A percentile compares a stretch with the other conserved stretches of the same genome.
phyloP scores from a whole-genome alignment of 2,797 vertebrate genomes.

The Oreochromis grahami region DNA sequence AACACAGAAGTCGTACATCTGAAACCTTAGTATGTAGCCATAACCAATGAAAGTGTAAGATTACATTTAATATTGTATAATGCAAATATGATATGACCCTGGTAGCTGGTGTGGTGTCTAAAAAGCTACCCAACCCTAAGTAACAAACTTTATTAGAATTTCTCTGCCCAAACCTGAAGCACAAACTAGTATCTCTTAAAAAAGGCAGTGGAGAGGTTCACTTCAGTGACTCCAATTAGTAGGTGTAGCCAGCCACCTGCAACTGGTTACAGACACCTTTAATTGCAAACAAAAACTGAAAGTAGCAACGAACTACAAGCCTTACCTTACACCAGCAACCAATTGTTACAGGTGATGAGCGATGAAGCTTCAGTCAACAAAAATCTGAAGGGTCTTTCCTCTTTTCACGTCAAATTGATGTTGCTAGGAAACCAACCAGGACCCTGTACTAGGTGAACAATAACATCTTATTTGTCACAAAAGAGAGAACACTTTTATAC shows the following conservation, averaged over 20 bases:
- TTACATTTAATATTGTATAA: neutral
- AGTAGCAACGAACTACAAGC: neutral
- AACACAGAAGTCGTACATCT: neutral
- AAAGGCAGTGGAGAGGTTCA: neutral
- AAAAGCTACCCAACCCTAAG: neutral
- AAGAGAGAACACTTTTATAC: neutral
- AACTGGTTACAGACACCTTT: neutral
- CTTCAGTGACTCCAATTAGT: neutral
- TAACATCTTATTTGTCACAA: rapidly evolving
- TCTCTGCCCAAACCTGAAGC: neutral
- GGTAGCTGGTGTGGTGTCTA: neutral
- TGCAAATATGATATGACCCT: neutral
- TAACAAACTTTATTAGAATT: neutral
- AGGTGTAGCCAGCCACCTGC: rapidly evolving
- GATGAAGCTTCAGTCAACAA: neutral
- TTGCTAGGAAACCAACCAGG: neutral
- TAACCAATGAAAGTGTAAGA: neutral
- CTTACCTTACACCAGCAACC: neutral
- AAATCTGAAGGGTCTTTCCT: neutral
- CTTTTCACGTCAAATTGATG: neutral
- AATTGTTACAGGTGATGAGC: rapidly evolving
- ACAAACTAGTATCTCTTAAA: neutral
- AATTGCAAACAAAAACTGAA: neutral
- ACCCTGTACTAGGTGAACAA: neutral
- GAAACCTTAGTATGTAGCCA: neutral